Percentiles rank a stretch among this genome's conserved stretches.
phyloP scores from a whole-genome alignment of 2,888 invertebrate species.

The Norana najaformis region DNA sequence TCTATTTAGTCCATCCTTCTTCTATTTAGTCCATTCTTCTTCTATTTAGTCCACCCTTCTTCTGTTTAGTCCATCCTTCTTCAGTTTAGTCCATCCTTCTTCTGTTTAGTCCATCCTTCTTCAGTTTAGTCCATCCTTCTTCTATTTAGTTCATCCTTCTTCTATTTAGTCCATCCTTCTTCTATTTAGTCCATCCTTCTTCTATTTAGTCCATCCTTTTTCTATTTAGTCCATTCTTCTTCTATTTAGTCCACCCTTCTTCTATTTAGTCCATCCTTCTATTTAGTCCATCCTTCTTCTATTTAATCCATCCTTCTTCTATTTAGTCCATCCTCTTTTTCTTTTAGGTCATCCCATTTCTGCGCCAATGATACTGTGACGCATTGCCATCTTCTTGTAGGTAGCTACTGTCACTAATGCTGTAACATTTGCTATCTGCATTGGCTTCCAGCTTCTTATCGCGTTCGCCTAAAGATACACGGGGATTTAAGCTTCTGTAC shows the following conservation, averaged over 20 bases:
- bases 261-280: not conserved
- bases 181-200: no score
- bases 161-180: no score
- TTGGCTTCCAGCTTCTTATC: not conserved
- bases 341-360: not conserved
- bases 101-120: not conserved
- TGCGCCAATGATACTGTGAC: not conserved
- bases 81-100: no score
- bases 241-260: not conserved
- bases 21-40: not conserved
- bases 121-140: not conserved
- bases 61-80: no score
- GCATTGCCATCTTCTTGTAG: not conserved
- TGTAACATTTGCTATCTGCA: not conserved
- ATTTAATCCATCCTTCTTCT: no score
- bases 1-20: not conserved
- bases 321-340: not conserved
- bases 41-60: not conserved
- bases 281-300: not conserved
- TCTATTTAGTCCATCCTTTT: no score
- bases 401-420: not conserved
- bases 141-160: no score
- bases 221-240: no score
- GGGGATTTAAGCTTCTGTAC: not conserved
- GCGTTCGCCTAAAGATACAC: not conserved